phyloP scores from a whole-genome alignment of 2,113 vertebrate genomes.

The Odontophorus gujanensis region DNA sequence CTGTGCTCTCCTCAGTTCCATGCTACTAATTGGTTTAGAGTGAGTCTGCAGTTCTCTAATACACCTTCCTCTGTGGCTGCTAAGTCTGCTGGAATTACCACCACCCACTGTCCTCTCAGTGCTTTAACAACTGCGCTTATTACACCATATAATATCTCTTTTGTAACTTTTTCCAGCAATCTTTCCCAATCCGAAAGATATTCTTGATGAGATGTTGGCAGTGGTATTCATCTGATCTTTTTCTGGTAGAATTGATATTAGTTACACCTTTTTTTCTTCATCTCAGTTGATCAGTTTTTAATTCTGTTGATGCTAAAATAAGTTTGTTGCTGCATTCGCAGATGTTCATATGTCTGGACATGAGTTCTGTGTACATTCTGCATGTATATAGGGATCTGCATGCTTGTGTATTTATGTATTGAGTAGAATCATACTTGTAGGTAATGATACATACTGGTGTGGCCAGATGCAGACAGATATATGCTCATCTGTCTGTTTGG shows the following conservation, averaged over 20 bases:
- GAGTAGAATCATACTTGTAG: background rate
- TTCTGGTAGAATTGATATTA: background rate
- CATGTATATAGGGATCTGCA: fast-evolving
- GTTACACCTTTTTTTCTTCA: background rate
- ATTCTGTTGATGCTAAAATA: background rate
- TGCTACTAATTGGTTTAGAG: constrained; percentile 54
- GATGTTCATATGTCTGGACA: background rate
- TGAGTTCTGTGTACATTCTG: background rate
- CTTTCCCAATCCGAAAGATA: background rate
- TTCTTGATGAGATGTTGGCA: background rate
- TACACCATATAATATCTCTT: constrained; percentile 42
- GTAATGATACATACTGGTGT: background rate
- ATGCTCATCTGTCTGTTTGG: constrained; percentile 3
- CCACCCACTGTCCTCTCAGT: constrained; percentile 32
- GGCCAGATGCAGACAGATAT: background rate
- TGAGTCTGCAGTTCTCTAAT: constrained; percentile 49
- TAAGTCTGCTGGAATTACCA: constrained; percentile 51
- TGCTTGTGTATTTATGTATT: background rate
- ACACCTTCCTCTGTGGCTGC: constrained; percentile 13
- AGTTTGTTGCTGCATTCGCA: background rate
- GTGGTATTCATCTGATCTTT: background rate
- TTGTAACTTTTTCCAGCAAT: constrained; percentile 31
- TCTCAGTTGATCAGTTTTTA: background rate
- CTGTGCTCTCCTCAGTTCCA: constrained; percentile 51
- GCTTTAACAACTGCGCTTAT: constrained; percentile 42